Base-by-base conservation (phyloP, 2,888 invertebrate genomes). In the Leptopterna dolabrata region DNA sequence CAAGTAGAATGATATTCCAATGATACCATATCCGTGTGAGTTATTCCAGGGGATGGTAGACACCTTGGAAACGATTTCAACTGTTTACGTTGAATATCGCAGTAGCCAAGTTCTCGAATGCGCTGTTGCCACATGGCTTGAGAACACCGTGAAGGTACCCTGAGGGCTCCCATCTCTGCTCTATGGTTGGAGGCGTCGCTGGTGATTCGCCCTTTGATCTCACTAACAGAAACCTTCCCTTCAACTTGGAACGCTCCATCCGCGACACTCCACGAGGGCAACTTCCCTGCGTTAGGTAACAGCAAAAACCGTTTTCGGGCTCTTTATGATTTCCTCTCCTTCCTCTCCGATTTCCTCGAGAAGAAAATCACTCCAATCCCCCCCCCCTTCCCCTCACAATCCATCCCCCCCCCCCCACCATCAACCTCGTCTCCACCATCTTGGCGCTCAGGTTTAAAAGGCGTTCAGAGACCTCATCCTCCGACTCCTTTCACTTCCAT, bases 331-430 rank as follows among this genome's bases (percentile, higher is more conserved):
- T 41, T 36, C 41, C 73, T 73, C 36, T 41, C 9, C 30, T 73
- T 73, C 73, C 30, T n/a, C 73, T 73, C 19, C 73, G 30, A 30
- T 41, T 30, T 73, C 73, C 29, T 73, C 30, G 36, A 36, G 36
- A 36, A 73, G 30, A 78, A n/a, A 43, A 78, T 78, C 78, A 45
- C 78, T 78, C 27, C 78, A 78, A 78, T 45, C 24, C 45, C 78
- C 41, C 41, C 41, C 0, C 30, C 76, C 27, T 27, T 27, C 19
- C 71, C 36, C 45, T 16, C 11, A 13, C 43, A 14, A 9, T 43
- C 43, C 43, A 43, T 43, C 43, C 11, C 6, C 43, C 43, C 43
- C 43, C 43, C 11, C 43, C 43, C 43, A n/a, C n/a, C n/a, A n/a
- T n/a, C n/a, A n/a, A n/a, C n/a, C n/a, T n/a, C n/a, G n/a, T 36